These are phyloP conservation scores for Chitala chitala DNA, from an alignment of 2,113 vertebrate genomes.

Conservation along the genomic window DNA sequence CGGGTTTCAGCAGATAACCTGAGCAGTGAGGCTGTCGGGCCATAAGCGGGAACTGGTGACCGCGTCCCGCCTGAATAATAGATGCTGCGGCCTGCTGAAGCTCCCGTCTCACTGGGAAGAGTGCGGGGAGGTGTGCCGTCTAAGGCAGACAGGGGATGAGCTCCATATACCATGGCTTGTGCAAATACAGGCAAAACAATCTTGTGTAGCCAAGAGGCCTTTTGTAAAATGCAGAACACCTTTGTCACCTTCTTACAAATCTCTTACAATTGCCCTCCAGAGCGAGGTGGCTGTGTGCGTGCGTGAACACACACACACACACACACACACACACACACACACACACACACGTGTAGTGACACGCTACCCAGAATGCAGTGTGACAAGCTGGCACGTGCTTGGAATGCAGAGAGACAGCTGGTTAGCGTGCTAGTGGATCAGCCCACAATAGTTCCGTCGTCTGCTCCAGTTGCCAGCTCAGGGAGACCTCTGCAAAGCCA, in stretches of 20 bases:
- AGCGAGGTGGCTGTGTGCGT: background rate
- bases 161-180: background rate
- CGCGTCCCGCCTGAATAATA: conserved; percentile 15
- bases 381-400: background rate
- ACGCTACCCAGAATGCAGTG: background rate
- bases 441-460: no score
- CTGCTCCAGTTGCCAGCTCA: no score
- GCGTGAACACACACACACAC: no score
- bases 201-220: background rate
- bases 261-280: background rate
- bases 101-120: background rate
- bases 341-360: background rate
- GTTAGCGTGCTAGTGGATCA: background rate
- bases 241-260: background rate
- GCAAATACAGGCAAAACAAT: background rate
- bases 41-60: background rate
- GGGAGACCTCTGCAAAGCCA: no score
- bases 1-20: background rate
- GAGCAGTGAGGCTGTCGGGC: conserved; percentile 3
- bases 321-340: no score
- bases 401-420: conserved; percentile 11
- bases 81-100: no score
- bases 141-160: background rate
- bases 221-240: background rate
- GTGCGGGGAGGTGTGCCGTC: background rate